Base-by-base conservation (phyloP, 1,140 invertebrate genomes). In the Carposina sasakii region DNA sequence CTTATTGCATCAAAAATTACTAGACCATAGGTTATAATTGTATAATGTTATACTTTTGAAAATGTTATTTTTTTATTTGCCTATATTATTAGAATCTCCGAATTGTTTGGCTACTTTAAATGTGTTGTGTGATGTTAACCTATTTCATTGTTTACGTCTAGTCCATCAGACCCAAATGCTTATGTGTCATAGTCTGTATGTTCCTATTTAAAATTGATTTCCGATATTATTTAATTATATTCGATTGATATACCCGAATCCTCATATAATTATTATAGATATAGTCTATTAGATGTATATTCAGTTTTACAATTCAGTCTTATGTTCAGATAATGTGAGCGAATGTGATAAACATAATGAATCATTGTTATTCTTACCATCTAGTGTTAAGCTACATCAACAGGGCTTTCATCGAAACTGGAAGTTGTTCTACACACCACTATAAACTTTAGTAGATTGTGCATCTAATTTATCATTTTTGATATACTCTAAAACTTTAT, bases 111-210 rank as follows among this genome's bases (percentile, higher is more conserved):
- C 59, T 62, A 57, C 52, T 50, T 50, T 41, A 59, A 34, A 60
- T 46, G 51, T 57, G 49, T 54, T 66, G 67, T 63, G 48, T 55
- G 50, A 55, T 63, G 57, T 68, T 55, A 40, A 30, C 33, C 53
- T 54, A 57, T 44, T 48, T 37, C 28, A 26, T 63, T 68, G 63
- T 36, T 63, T 65, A 69, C 65, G 70, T 79, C 78, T 82, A 82
- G 78, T 82, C 78, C 67, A 57, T 42, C 57, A 45, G 63, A 70
- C 64, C 76, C 71, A 79, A 77, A 82, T 73, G 71, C 57, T 61
- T 63, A 67, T 65, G 46, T 44, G 52, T 68, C 66, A 55, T 66
- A 60, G 67, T 75, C 54, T 57, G 66, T 76, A 73, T 65, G 59
- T 66, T 59, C 57, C 59, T 60, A 62, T 52, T 58, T 48, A 36